Base-by-base conservation (phyloP, 2,113 vertebrate genomes). In the Oreotrochilus melanogaster region DNA sequence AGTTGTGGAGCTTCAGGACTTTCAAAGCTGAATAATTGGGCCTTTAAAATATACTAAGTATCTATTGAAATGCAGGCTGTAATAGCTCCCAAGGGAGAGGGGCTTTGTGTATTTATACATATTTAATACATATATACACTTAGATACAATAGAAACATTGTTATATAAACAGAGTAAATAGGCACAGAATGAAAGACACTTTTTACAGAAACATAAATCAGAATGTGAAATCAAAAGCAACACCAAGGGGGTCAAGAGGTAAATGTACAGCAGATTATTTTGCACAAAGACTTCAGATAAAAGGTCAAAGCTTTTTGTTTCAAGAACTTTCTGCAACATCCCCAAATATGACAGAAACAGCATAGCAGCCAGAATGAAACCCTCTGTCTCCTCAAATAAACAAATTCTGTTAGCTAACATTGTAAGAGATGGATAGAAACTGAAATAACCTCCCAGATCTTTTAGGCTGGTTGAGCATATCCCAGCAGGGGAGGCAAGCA, bases 211-310 rank as follows among this genome's bases (percentile, higher is more conserved):
- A 66, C 11, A 35, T 18, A 72, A 43, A 67, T 13, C 45, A 57
- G 23, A 48, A 43, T 0, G 0, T 14, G 33, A 54, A 39, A 66
- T 17, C 65, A 80, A 73, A 25, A 79, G 37, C 72, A 86, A 50
- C 37, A 56, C 0, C 4, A 28, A 9, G 22, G 21, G 91, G 30
- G 0, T 0, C 43, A 64, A 83, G 43, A 53, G 48, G 43, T 56
- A 64, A 51, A 43, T 0, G 4, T 22, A 58, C 12, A 65, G 75
- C 14, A 70, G 57, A 50, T 64, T n/a, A 43, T 60, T 82, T 78
- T 75, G 48, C 56, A 56, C 31, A 71, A 64, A 78, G 76, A 56
- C 35, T 71, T 67, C 10, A 71, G 86, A 58, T 18, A 67, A 56
- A 83, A 72, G 3, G 1, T 24, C n/a, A 61, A 42, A 5, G 3